phyloP scores from a whole-genome alignment of 2,888 invertebrate genomes.

The Encarsia formosa region DNA sequence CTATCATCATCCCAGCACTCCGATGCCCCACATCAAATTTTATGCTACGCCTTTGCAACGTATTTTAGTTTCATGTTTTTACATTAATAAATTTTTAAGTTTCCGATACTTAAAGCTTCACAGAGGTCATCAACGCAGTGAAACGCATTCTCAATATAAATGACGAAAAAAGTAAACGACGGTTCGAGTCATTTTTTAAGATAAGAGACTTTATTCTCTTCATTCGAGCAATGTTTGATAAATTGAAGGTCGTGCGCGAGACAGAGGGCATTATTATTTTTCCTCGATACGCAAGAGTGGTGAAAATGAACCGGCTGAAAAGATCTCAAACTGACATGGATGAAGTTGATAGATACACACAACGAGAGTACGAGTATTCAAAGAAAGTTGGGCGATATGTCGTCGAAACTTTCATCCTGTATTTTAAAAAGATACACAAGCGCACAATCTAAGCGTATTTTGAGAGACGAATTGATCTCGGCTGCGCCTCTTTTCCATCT shows the following conservation, averaged over 20 bases:
- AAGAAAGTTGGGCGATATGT: slow-evolving; percentile 16
- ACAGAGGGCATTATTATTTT: slow-evolving; percentile 12
- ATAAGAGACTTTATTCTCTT: no score
- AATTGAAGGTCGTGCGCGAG: slow-evolving; percentile 3
- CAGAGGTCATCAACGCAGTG: no score
- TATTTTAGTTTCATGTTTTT: no score
- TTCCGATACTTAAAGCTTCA: no score
- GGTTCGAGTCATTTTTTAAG: no score
- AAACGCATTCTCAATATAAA: no score
- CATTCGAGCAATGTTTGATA: slow-evolving; percentile 7
- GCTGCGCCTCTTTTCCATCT: slow-evolving; percentile 7
- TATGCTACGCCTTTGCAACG: no score
- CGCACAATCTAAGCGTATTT: slow-evolving; percentile 6
- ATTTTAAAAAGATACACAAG: slow-evolving; percentile 13
- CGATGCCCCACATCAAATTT: no score
- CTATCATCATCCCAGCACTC: no score
- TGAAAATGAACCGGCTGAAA: slow-evolving; percentile 12
- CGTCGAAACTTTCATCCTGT: slow-evolving; percentile 15
- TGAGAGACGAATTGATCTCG: slow-evolving; percentile 18
- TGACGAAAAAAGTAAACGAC: no score
- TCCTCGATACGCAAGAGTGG: no score
- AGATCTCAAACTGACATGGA: slow-evolving; percentile 33
- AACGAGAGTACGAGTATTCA: neutral
- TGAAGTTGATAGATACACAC: slow-evolving; percentile 31
- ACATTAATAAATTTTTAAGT: no score